Conservation (phyloP, 2,113 vertebrate genomes). For the Hypanus sabinus region DNA sequence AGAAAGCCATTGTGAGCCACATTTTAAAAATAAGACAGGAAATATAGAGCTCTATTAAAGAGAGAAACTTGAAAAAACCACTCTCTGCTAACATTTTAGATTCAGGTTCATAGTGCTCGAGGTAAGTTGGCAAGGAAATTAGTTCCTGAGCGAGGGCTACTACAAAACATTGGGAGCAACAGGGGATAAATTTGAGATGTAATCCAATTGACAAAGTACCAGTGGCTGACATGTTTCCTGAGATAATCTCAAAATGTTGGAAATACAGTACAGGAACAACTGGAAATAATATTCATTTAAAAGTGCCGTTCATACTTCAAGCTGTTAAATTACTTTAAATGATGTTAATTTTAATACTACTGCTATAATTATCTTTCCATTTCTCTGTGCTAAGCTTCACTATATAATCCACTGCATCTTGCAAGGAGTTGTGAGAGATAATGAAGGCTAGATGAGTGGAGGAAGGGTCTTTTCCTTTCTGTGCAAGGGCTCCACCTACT, state of each 20-base stretch:
- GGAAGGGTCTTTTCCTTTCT: neutral
- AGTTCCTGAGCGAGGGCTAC: neutral
- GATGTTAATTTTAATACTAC: neutral
- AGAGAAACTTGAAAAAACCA: neutral
- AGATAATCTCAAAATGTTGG: neutral
- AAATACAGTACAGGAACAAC: neutral
- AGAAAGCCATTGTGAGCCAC: neutral
- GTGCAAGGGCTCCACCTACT: neutral
- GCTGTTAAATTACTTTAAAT: neutral
- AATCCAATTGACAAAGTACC: slow-evolving; percentile 1
- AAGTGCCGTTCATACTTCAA: neutral
- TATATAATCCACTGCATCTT: neutral
- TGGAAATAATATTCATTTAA: neutral
- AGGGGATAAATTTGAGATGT: neutral
- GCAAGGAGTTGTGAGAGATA: neutral
- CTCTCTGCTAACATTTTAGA: neutral
- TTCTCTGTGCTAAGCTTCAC: neutral
- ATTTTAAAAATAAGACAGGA: neutral
- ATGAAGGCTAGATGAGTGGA: neutral
- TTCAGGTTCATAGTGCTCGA: neutral
- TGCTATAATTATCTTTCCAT: neutral
- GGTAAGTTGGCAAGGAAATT: neutral
- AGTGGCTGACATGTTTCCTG: neutral
- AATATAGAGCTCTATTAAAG: neutral
- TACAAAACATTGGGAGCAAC: neutral